phyloP scores from a whole-genome alignment of 1,140 invertebrate species.

The Calliopsis andreniformis region DNA sequence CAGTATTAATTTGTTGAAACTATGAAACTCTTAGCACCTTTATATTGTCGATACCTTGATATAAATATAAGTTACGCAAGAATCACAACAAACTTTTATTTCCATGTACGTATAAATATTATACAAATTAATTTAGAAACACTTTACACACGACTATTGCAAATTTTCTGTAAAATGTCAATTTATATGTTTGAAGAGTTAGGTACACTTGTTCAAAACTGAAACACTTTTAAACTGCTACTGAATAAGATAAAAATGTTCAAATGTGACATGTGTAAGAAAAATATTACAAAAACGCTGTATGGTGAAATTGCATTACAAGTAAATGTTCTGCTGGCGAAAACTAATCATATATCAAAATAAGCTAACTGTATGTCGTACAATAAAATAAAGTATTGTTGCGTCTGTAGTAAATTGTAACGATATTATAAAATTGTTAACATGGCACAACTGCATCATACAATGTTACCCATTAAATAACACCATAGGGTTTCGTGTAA shows the following conservation, averaged over 20 bases:
- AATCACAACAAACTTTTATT: background rate
- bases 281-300: background rate
- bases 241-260: slow-evolving; percentile 16
- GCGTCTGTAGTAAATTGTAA: slow-evolving; percentile 4
- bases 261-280: slow-evolving; percentile 15
- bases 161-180: slow-evolving; percentile 3
- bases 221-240: background rate
- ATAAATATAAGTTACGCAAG: background rate
- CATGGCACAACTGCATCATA: slow-evolving; percentile 4
- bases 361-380: slow-evolving; percentile 27
- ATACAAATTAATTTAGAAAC: background rate
- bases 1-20: too few relatives aligned
- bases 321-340: slow-evolving; percentile 16
- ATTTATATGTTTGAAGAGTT: background rate
- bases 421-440: slow-evolving; percentile 23
- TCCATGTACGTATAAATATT: background rate
- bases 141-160: background rate
- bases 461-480: background rate
- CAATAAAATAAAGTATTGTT: slow-evolving; percentile 7
- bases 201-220: background rate
- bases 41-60: background rate
- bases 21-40: too few relatives aligned
- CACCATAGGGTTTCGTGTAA: background rate
- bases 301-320: background rate
- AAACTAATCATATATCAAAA: slow-evolving; percentile 18